Evolutionary conservation across 2,797 vertebrate genomes (phyloP).

Genomic region (Euthynnus affinis): DNA sequence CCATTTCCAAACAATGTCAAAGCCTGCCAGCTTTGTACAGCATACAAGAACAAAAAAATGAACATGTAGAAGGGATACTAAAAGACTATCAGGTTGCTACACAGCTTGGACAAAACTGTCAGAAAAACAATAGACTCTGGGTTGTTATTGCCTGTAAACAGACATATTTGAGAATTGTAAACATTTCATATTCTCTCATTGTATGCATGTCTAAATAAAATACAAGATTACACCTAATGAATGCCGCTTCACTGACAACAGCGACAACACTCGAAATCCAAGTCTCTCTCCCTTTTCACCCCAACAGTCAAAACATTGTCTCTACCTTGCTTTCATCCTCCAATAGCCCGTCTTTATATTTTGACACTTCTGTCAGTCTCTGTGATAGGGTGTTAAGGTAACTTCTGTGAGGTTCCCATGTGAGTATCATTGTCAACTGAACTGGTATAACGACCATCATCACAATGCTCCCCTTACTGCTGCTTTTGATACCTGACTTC

Average conservation of each 20-base stretch:
- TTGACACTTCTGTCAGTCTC: constrained; percentile 65
- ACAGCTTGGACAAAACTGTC: constrained; percentile 28
- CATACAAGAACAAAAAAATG: constrained; percentile 7
- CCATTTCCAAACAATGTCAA: constrained; percentile 64
- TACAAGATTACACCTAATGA: constrained; percentile 50
- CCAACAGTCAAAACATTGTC: constrained; percentile 54
- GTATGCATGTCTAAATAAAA: constrained; percentile 34
- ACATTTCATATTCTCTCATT: constrained; percentile 15
- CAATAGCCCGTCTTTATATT: constrained; percentile 54
- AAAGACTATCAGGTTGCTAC: constrained; percentile 28
- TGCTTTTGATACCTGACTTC: constrained; percentile 22
- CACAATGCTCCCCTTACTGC: not conserved
- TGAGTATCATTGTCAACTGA: constrained; percentile 50
- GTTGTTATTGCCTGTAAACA: constrained; percentile 29
- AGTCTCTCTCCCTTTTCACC: constrained; percentile 28
- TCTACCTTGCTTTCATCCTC: constrained; percentile 51
- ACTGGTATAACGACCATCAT: constrained; percentile 39
- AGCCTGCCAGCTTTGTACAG: constrained; percentile 44
- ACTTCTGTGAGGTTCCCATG: constrained; percentile 48
- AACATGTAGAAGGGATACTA: not conserved
- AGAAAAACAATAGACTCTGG: constrained; percentile 6
- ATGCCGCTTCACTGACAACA: constrained; percentile 36
- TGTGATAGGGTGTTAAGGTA: constrained; percentile 54
- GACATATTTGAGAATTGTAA: constrained; percentile 21
- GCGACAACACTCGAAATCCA: constrained; percentile 27